Evolutionary conservation across 2,797 vertebrate genomes (phyloP).

Genomic region (Betta splendens): DNA sequence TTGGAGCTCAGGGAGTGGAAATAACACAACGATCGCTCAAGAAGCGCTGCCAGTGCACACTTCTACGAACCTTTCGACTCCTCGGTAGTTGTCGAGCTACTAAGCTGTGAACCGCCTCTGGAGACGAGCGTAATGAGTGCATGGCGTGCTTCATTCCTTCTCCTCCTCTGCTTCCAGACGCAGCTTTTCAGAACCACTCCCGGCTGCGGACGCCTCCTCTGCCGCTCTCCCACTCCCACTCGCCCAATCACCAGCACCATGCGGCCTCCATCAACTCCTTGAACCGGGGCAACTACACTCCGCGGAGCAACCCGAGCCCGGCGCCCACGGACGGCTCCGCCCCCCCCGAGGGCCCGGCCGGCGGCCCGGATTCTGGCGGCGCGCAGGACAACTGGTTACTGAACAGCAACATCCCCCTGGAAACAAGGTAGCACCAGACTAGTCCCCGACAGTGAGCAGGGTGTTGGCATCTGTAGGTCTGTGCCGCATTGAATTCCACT

Average conservation of each 20-base stretch:
- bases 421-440: constrained; percentile 89
- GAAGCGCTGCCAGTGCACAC: constrained; percentile 7
- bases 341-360: constrained; percentile 87
- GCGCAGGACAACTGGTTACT: constrained; percentile 98
- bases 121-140: too few relatives aligned
- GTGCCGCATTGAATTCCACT: constrained; percentile 50
- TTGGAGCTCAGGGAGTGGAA: constrained; percentile 18
- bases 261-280: constrained; percentile 93
- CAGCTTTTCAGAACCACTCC: constrained; percentile 90
- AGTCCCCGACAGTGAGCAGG: constrained; percentile 2
- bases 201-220: constrained; percentile 93
- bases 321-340: constrained; percentile 94
- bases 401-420: constrained; percentile 99
- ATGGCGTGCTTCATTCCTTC: constrained; percentile 18
- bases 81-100: constrained; percentile 12
- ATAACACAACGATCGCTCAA: constrained; percentile 19
- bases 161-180: constrained; percentile 67
- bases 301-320: constrained; percentile 95
- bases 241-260: constrained; percentile 91
- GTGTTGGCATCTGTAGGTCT: constrained; percentile 31
- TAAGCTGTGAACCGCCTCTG: constrained; percentile 24
- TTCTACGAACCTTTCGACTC: constrained; percentile 10
- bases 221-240: constrained; percentile 91
- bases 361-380: constrained; percentile 86
- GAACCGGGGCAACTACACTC: constrained; percentile 94